Evolutionary conservation across 2,113 vertebrate genomes (phyloP), one percentile per base, ranked within the genome.

Genomic region (Protobothrops mucrosquamatus): DNA sequence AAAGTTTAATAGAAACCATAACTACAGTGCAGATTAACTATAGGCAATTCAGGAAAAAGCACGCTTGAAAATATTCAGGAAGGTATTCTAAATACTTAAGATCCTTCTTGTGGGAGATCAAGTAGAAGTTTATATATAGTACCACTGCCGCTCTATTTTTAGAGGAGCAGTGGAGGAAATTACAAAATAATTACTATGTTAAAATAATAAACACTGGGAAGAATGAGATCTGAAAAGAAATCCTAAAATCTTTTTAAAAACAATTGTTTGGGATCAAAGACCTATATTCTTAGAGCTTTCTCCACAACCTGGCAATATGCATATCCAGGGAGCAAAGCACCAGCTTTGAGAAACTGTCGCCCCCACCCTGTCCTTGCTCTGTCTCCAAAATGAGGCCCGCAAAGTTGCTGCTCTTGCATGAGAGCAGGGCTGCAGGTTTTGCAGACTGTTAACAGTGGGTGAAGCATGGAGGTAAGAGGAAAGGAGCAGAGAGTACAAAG

Each of bases 1-100:
- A 95, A 94, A 92, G 39, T 92, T 95, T 98, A 98, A 98, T 97
- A 96, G 96, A 94, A 97, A 98, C 96, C 98, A 96, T 87, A 96
- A 96, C 96, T 93, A 59, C 89, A 95, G 94, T 55, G 69, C 93
- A 97, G 95, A 92, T 95, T 96, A 96, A 97, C 94, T 92, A 94
- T 92, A 95, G 94, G 96, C 92, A 95, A 92, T 91, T 96, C 93
- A 51, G 93, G 93, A 97, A 95, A 87, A 90, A 95, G 95, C 93
- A 94, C 94, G 94, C 57, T 94, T 95, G 93, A 18, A 93, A 96
- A 95, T 92, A 59, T 94, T 92, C 89, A 95, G 93, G 93, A 90
- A 93, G 90, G 91, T 85, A 95, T 89, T 95, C 91, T 95, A 74
- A 96, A 96, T 93, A 93, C 91, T 97, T 96, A 94, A 74, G 43